These are phyloP conservation scores for Lucilia sericata DNA, from an alignment of 1,140 invertebrate genomes.

Conservation along the genomic window DNA sequence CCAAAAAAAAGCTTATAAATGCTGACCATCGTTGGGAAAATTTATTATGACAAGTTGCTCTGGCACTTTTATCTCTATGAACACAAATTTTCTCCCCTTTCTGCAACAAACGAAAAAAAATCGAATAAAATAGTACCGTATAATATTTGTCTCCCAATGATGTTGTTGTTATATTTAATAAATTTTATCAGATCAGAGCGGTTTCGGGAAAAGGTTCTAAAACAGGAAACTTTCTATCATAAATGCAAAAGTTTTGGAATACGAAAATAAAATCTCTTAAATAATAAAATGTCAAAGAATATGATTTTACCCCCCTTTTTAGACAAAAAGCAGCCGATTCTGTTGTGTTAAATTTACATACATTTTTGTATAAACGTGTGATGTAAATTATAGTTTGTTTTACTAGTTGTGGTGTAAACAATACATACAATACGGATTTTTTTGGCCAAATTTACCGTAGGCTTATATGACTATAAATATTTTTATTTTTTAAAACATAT, in stretches of 20 bases:
- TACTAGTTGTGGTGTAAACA: slow-evolving; percentile 1
- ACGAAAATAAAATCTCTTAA: no score
- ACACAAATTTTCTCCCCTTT: slow-evolving; percentile 53
- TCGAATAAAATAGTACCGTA: background rate
- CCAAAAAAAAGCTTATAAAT: slow-evolving; percentile 37
- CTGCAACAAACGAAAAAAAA: background rate
- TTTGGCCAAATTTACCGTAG: background rate
- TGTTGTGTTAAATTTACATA: background rate
- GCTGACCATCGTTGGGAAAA: slow-evolving; percentile 49
- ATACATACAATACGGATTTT: background rate
- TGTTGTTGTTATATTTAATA: no score
- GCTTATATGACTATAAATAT: background rate
- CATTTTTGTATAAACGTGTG: background rate
- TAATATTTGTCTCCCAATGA: slow-evolving; percentile 7
- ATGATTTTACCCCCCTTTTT: no score
- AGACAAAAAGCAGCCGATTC: no score
- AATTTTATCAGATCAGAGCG: no score
- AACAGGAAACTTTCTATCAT: no score
- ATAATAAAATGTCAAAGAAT: no score
- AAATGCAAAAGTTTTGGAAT: no score
- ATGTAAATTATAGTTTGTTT: slow-evolving; percentile 26
- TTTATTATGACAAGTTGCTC: slow-evolving; percentile 67
- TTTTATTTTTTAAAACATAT: background rate
- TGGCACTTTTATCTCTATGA: slow-evolving; percentile 64
- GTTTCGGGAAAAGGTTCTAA: no score